Base-by-base conservation (phyloP, 1,140 invertebrate species). In the Sitodiplosis mosellana region DNA sequence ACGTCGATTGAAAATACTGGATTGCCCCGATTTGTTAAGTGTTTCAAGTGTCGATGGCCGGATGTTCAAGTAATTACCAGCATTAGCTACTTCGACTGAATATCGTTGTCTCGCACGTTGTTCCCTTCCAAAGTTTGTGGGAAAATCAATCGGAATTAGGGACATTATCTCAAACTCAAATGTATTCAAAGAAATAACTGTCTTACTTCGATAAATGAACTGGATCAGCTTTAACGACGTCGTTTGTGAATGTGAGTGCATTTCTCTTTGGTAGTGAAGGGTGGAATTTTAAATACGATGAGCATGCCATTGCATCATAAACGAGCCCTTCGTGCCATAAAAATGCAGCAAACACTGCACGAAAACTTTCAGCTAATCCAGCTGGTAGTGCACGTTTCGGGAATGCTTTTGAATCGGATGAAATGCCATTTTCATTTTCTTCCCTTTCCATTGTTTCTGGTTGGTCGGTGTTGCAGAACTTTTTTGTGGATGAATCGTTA, bases 261-360 rank as follows among this genome's bases (percentile, higher is more conserved):
- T 82, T 81, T 55, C 85, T 74, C 57, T 88, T 88, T 5, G 83
- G 81, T 48, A 93, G 65, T 17, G 78, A 77, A 6, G 89, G 90
- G 64, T 95, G 89, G 61, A 96, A 96, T 66, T 94, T 94, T 0
- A 98, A 69, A 60, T 91, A 97, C 4, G 91, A 89, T 1, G 92
- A 89, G 60, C 89, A 93, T 0, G 92, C 90, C 82, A 97, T 96
- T 5, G 91, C 91, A 64, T 98, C 93, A 61, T 95, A 89, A 0
- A 95, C 88, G 38, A 97, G 83, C 1, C 88, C 91, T 71, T 96
- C 91, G 64, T 98, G 93, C 92, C 92, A 97, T 1, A 97, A 65
- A 56, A 96, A 83, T 0, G 93, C 90, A 1, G 92, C 91, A 67
- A 97, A 99, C 0, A 95, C 84, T 0, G 90, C 85, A 6, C 94